Percentiles rank a stretch among this genome's conserved stretches.
Conservation (phyloP, 2,888 invertebrate genomes). For the Malacosoma neustria region DNA sequence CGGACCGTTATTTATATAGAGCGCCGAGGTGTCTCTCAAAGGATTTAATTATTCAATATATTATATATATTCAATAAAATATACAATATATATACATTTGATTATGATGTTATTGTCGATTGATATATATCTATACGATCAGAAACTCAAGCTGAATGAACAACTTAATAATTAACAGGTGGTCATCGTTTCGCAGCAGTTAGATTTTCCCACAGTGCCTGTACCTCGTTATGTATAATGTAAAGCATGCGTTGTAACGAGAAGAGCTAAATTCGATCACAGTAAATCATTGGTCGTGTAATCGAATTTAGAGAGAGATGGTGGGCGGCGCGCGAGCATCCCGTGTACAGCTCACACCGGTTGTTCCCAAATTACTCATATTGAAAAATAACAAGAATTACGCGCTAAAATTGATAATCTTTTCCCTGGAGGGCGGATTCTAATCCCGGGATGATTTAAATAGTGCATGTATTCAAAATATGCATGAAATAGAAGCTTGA, state of each 20-base stretch:
- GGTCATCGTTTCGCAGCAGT: slow-evolving; percentile 23
- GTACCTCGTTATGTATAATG: slow-evolving; percentile 28
- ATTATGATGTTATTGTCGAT: slow-evolving; percentile 38
- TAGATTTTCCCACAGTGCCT: slow-evolving; percentile 30
- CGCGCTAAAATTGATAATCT: slow-evolving; percentile 10
- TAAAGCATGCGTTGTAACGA: slow-evolving; percentile 51
- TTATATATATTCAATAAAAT: too few species aligned
- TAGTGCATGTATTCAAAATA: slow-evolving; percentile 37
- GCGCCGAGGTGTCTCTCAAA: slow-evolving; percentile 31
- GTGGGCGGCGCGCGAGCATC: slow-evolving; percentile 61
- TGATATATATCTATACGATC: slow-evolving; percentile 26
- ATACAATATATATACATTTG: slow-evolving; percentile 56
- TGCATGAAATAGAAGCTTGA: too few species aligned
- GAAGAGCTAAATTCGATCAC: slow-evolving; percentile 62
- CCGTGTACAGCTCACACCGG: slow-evolving; percentile 57
- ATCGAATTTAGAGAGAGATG: slow-evolving; percentile 67
- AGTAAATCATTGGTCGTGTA: slow-evolving; percentile 69
- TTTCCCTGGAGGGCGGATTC: slow-evolving; percentile 61
- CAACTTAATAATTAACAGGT: slow-evolving; percentile 19
- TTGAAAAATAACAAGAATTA: slow-evolving; percentile 22
- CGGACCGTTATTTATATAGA: slow-evolving; percentile 51
- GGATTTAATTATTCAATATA: slow-evolving; percentile 47
- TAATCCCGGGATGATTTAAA: slow-evolving; percentile 52
- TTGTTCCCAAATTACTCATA: slow-evolving; percentile 35
- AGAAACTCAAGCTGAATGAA: slow-evolving; percentile 18